These are phyloP conservation scores for Phylloscopus trochilus DNA, from an alignment of 2,113 vertebrate species.

Conservation along the genomic window DNA sequence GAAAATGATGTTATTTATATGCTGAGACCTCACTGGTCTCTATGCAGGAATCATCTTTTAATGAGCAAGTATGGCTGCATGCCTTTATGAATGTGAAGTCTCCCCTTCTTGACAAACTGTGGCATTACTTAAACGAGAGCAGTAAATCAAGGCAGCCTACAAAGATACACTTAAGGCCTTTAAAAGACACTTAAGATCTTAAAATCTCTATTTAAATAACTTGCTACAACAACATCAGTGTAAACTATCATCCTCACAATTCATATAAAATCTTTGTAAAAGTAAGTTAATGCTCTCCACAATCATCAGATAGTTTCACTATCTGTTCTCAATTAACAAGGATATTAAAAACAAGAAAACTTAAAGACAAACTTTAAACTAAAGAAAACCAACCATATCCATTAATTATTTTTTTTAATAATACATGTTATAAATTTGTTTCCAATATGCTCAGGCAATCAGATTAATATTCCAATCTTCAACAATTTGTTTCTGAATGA, in stretches of 20 bases:
- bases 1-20: neutral
- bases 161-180: neutral
- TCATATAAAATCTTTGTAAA: neutral
- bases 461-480: neutral
- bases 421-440: neutral
- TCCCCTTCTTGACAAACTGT: neutral
- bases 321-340: neutral
- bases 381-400: neutral
- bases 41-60: neutral
- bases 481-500: neutral
- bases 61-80: neutral
- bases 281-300: neutral
- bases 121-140: neutral
- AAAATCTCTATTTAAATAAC: neutral
- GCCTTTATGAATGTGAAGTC: neutral
- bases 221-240: neutral
- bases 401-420: too few species aligned
- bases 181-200: neutral
- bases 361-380: neutral
- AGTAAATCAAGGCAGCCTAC: neutral
- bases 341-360: neutral
- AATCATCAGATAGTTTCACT: neutral
- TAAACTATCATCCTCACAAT: neutral
- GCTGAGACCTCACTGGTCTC: neutral
- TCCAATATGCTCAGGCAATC: neutral